phyloP scores from a whole-genome alignment of 2,888 invertebrate genomes.

The Deroplatys truncata region DNA sequence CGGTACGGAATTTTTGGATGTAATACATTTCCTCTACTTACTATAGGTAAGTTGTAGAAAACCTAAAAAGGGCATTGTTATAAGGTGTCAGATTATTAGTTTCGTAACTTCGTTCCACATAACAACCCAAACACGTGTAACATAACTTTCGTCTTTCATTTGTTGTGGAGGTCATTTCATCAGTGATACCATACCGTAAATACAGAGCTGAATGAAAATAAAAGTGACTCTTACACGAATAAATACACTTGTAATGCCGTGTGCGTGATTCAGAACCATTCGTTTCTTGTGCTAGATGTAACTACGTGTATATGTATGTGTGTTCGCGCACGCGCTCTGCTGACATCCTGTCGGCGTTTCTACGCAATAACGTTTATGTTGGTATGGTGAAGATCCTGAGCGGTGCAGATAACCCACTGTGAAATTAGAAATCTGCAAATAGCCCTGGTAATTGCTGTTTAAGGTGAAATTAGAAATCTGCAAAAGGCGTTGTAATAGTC shows the following conservation, averaged over 20 bases:
- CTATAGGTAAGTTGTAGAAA: too few species aligned
- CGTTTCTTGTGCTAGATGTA: background rate
- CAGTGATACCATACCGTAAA: background rate
- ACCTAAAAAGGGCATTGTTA: too few species aligned
- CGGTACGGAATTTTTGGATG: too few species aligned
- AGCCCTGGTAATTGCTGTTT: background rate
- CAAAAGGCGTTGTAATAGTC: too few species aligned
- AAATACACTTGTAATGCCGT: background rate
- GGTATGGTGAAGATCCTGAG: background rate
- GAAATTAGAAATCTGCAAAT: background rate
- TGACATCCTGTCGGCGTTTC: background rate
- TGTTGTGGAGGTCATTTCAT: background rate
- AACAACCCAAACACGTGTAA: background rate
- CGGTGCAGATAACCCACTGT: background rate
- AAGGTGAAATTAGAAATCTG: too few species aligned
- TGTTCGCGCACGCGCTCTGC: background rate
- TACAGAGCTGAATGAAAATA: background rate
- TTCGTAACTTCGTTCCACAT: too few species aligned
- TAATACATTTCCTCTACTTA: too few species aligned
- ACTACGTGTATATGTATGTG: background rate
- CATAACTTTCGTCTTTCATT: background rate
- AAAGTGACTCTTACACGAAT: background rate
- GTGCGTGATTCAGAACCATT: constrained; percentile 1
- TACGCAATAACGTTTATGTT: background rate
- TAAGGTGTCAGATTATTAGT: too few species aligned